phyloP scores from a whole-genome alignment of 2,113 vertebrate species.

The Toxotes chatareus region DNA sequence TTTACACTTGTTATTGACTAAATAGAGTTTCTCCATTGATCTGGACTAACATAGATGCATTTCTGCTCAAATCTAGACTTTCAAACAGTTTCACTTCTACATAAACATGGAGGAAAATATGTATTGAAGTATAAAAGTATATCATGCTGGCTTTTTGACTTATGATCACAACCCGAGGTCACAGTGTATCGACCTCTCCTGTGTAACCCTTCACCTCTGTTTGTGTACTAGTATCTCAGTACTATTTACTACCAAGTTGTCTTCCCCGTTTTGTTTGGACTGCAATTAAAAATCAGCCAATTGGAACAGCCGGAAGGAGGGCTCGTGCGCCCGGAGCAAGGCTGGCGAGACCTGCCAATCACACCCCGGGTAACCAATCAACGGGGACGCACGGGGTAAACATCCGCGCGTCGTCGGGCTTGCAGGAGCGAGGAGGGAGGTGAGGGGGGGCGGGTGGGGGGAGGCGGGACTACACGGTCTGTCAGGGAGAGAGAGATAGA shows the following conservation, averaged over 20 bases:
- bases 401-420: slow-evolving; percentile 88
- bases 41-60: neutral
- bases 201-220: slow-evolving; percentile 32
- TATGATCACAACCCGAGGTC: slow-evolving; percentile 6
- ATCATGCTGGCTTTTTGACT: neutral
- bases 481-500: slow-evolving; percentile 69
- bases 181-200: slow-evolving; percentile 4
- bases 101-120: neutral
- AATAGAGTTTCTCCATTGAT: neutral
- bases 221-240: slow-evolving; percentile 47
- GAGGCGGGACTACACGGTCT: slow-evolving; percentile 80
- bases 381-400: slow-evolving; percentile 89
- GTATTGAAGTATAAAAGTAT: neutral
- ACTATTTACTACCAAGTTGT: slow-evolving; percentile 72
- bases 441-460: slow-evolving; percentile 73
- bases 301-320: slow-evolving; percentile 94
- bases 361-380: slow-evolving; percentile 89
- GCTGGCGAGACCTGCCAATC: slow-evolving; percentile 88
- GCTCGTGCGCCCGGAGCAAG: slow-evolving; percentile 83
- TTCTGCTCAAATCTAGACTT: neutral
- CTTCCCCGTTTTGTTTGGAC: slow-evolving; percentile 82
- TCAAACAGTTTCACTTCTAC: neutral
- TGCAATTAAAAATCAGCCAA: slow-evolving; percentile 96
- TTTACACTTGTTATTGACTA: neutral
- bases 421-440: slow-evolving; percentile 78